Base-by-base conservation (phyloP, 2,797 vertebrate genomes). In the Acrocephalus scirpaceus region DNA sequence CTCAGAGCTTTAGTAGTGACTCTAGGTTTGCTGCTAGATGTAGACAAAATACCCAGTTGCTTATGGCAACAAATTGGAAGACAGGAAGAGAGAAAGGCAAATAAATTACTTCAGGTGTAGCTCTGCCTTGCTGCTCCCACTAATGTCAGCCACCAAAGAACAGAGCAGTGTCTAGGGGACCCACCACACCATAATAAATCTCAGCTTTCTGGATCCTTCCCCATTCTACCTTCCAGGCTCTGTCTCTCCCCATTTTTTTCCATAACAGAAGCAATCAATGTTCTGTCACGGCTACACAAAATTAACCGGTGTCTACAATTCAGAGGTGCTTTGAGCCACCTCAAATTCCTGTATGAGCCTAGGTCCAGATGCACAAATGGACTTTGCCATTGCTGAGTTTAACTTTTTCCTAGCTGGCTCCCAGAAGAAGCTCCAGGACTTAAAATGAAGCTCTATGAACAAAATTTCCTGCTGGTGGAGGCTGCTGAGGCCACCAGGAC, bases 11-110 rank as follows among this genome's bases (percentile, higher is more conserved):
- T 21, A 61, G 22, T 12, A 44, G 42, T 44, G 70, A 74, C n/a
- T 92, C 26, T 27, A 18, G 71, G 13, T 72, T 78, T 92, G 42
- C 80, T 95, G 71, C 57, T 77, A 36, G 36, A 74, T 56, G 44
- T 38, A 81, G 83, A 58, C 62, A 65, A 80, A 92, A 69, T 62
- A 92, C 2, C 19, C 83, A 86, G 76, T 72, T 94, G 78, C 78
- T 95, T 90, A 81, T 75, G 51, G 73, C 50, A 90, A 81, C 70
- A 72, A 84, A 90, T 2, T 61, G 42, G 21, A 71, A 79, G 60
- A 70, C 85, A 85, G 17, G 11, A 77, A 71, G 53, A 65, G 34
- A 76, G 73, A 74, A 57, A 76, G 26, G 53, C 42, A 45, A 66
- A 11, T 26, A 29, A 65, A 79, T 30, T 14, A 5, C 26, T 78